Conservation (phyloP, 2,797 vertebrate species). For the Siniperca obscura region DNA sequence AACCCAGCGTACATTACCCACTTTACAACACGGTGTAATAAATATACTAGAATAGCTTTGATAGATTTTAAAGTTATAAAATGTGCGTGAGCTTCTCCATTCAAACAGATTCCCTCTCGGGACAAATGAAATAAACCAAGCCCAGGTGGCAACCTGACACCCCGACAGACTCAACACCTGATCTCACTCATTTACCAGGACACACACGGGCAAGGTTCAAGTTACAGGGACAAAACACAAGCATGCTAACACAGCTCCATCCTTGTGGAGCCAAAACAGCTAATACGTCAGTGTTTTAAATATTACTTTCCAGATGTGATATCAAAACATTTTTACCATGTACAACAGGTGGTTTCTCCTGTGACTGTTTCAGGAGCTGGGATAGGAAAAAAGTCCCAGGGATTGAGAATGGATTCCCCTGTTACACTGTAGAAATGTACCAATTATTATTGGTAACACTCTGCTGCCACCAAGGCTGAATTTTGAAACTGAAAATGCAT, state of each 20-base stretch:
- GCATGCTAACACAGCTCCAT: constrained; percentile 7
- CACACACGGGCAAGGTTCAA: constrained; percentile 40
- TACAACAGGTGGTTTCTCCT: not conserved
- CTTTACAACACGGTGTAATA: not conserved
- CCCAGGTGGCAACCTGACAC: constrained; percentile 65
- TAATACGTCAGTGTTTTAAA: not conserved
- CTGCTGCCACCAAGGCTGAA: not conserved
- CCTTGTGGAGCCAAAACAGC: not conserved
- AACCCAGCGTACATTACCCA: accelerated
- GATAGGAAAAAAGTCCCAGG: not conserved
- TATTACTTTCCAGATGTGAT: not conserved
- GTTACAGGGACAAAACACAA: constrained; percentile 57
- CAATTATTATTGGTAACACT: not conserved
- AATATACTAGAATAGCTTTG: not conserved
- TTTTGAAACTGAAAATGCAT: not conserved
- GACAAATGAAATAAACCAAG: constrained; percentile 29
- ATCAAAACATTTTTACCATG: not conserved
- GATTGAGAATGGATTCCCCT: not conserved
- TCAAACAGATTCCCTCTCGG: constrained; percentile 7
- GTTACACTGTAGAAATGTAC: not conserved
- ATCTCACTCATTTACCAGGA: constrained; percentile 60
- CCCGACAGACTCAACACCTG: constrained; percentile 50
- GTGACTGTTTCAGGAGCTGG: not conserved
- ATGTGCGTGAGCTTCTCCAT: not conserved
- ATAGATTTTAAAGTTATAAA: not conserved